Base-by-base conservation (phyloP, 2,888 invertebrate genomes). In the Nephrocerus scutellatus region DNA sequence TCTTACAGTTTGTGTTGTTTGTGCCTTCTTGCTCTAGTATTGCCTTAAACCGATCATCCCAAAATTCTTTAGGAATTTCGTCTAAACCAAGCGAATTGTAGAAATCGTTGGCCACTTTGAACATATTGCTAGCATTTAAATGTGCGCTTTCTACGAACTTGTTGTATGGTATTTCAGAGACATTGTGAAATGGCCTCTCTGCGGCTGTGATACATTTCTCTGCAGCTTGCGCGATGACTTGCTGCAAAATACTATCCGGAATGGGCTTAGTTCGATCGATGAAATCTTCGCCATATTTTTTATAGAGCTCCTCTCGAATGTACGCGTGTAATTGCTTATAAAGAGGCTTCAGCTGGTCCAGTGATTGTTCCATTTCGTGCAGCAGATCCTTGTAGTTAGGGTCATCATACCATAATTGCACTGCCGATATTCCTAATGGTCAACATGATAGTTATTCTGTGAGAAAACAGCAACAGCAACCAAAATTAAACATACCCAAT, bases 271-370 rank as follows among this genome's bases (percentile, higher is more conserved):
- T 72, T 29, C 74, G 72, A 0, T 76, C 70, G 0, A 79, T 74
- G 1, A 77, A 61, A 8, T 73, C 66, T 14, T 76, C 75, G 2
- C 84, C 84, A 57, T 85, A 85, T 51, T 75, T 73, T 53, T 77
- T 70, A 9, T 75, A 67, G 12, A 88, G 66, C 36, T 79, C 75
- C 45, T 74, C 72, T 48, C 87, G 71, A 2, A 85, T 79, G 52
- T 84, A 88, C 1, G 83, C 84, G 59, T 89, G 88, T 9, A 89
- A 68, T 55, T 86, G 79, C 37, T 79, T 67, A 59, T 89, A 89
- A 5, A 90, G 62, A 0, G 89, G 88, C 50, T 76, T 77, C 26
- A 90, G 64, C 55, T 83, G 75, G 36, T 75, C 71, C 81, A 82
- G 84, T 1, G 84, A 60, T 39, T 70, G 69, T 2, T 74, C 74